Evolutionary conservation across 64 coral and sea anemone species (phyloP).

Genomic region (Cladopsammia gracilis): DNA sequence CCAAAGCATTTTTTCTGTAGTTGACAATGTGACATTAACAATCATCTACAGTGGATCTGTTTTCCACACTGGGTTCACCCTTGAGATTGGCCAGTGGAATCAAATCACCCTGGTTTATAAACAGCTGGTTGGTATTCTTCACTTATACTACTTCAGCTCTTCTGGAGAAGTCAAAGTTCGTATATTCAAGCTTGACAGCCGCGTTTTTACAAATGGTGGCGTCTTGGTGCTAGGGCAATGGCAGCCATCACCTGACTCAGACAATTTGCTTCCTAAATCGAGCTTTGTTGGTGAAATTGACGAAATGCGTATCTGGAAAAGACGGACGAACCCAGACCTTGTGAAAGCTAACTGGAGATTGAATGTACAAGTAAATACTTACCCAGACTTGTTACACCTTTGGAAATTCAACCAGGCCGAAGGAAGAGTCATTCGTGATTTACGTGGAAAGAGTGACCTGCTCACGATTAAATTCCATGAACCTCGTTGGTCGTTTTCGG

Average conservation of each 20-base stretch:
- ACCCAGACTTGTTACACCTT: conserved; percentile 88
- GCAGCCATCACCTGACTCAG: conserved; percentile 61
- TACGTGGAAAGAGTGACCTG: conserved; percentile 73
- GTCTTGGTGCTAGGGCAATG: conserved; percentile 82
- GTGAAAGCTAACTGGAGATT: conserved; percentile 80
- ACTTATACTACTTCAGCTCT: conserved; percentile 77
- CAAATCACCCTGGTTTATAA: conserved; percentile 88
- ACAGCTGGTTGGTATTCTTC: conserved; percentile 68
- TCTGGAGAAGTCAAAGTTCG: conserved; percentile 63
- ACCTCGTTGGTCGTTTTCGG: conserved; percentile 82
- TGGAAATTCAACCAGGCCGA: conserved; percentile 94
- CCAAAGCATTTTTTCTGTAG: conserved; percentile 67
- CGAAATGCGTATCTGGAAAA: conserved; percentile 89
- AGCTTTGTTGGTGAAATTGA: conserved; percentile 92
- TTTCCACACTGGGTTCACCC: conserved; percentile 66
- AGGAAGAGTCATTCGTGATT: conserved; percentile 72
- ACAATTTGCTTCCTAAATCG: conserved; percentile 46
- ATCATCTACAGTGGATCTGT: conserved; percentile 56
- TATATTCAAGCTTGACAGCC: conserved; percentile 74
- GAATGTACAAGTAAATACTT: conserved; percentile 62
- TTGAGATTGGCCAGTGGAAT: conserved; percentile 85
- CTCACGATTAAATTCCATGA: conserved; percentile 84
- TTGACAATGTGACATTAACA: conserved; percentile 69
- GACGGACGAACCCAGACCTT: conserved; percentile 82
- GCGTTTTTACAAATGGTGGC: conserved; percentile 63